Evolutionary conservation across 2,888 invertebrate genomes (phyloP).

Genomic region (Tetramorium bicarinatum): DNA sequence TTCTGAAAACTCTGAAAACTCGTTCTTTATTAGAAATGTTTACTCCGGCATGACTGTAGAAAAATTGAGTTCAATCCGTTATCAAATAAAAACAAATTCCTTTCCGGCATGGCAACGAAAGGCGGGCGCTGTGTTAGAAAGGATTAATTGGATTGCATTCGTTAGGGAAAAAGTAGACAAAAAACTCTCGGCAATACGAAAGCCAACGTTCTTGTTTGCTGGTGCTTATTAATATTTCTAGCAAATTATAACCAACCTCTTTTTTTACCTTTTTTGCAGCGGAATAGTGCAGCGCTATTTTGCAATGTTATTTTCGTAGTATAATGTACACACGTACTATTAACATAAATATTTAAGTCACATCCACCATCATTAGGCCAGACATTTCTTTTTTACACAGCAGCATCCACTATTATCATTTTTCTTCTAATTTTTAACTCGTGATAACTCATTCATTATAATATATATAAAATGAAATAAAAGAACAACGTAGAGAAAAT

Average conservation of each 20-base stretch:
- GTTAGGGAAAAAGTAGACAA: conserved; percentile 32
- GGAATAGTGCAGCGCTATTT: neutral
- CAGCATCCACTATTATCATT: neutral
- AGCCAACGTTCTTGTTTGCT: neutral
- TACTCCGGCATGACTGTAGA: conserved; percentile 13
- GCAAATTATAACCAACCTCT: conserved; percentile 4
- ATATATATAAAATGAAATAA: neutral
- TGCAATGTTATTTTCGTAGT: neutral
- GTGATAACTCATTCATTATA: conserved; percentile 1
- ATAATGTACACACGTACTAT: neutral
- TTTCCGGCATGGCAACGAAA: neutral
- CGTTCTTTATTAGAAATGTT: conserved; percentile 52
- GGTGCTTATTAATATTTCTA: conserved; percentile 40
- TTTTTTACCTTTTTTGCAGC: neutral
- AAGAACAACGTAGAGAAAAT: neutral
- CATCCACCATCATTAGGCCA: neutral
- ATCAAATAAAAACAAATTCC: conserved; percentile 43
- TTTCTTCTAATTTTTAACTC: neutral
- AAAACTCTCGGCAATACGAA: neutral
- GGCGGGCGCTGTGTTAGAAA: conserved; percentile 22
- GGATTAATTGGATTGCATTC: conserved; percentile 48
- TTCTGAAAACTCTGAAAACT: conserved; percentile 23
- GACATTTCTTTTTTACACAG: conserved; percentile 23
- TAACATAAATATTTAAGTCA: conserved; percentile 34
- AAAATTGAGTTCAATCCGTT: conserved; percentile 37